Evolutionary conservation across 1,140 invertebrate species (phyloP).

Genomic region (Drosophila sturtevanti): DNA sequence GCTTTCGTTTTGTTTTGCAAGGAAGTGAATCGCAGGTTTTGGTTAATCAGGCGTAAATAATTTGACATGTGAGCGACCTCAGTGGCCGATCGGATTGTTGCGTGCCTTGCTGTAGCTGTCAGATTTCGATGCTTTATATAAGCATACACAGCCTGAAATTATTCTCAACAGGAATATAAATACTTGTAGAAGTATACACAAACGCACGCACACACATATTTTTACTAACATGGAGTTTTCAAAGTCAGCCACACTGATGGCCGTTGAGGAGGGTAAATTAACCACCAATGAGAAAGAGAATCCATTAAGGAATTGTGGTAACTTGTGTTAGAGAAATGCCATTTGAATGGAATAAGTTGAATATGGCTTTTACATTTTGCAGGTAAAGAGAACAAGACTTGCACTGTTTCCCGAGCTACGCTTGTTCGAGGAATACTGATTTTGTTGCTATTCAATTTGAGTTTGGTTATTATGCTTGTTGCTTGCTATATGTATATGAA

Average conservation of each 20-base stretch:
- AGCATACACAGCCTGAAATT: background rate
- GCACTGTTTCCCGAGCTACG: background rate
- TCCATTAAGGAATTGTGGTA: background rate
- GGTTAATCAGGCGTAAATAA: conserved; percentile 71
- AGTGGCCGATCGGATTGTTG: conserved; percentile 24
- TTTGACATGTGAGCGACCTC: conserved; percentile 49
- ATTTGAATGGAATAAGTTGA: background rate
- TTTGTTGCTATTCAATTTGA: conserved; percentile 37
- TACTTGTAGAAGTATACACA: background rate
- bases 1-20: conserved; percentile 47
- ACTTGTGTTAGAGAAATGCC: background rate
- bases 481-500: conserved; percentile 23
- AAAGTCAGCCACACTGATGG: background rate
- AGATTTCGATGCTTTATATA: conserved; percentile 2
- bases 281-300: background rate
- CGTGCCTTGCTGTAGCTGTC: conserved; percentile 25
- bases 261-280: background rate
- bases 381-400: background rate
- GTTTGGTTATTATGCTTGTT: conserved; percentile 1
- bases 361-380: background rate
- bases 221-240: conserved; percentile 6
- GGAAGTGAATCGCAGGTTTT: conserved; percentile 33
- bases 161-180: background rate
- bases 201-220: background rate
- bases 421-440: conserved; percentile 1